Evolutionary conservation across 2,113 vertebrate species (phyloP).

Genomic region (Nothoprocta pentlandii): DNA sequence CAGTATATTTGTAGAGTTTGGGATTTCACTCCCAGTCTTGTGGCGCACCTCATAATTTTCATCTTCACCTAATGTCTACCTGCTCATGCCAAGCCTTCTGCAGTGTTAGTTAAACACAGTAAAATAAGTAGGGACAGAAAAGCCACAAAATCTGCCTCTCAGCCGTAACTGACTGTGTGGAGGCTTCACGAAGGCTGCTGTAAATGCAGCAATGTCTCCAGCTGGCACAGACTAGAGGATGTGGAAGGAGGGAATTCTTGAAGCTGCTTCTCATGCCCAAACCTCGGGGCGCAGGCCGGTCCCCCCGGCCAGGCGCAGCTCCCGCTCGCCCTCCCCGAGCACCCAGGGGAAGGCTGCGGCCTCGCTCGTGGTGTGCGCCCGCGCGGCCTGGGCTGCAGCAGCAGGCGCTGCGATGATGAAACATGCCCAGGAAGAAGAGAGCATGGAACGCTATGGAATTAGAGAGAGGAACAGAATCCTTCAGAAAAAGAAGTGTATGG

Average conservation of each 20-base stretch:
- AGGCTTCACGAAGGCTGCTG: background rate
- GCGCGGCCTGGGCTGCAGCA: too few species aligned
- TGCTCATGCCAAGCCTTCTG: background rate
- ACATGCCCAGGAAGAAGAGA: background rate
- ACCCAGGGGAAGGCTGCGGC: background rate
- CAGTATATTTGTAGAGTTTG: background rate
- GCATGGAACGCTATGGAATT: background rate
- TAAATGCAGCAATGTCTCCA: background rate
- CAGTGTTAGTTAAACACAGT: background rate
- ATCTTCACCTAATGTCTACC: background rate
- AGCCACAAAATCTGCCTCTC: background rate
- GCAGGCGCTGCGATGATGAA: background rate
- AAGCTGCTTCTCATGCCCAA: too few species aligned
- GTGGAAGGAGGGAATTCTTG: background rate
- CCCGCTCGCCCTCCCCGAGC: background rate
- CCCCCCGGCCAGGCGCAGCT: too few species aligned
- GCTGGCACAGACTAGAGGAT: background rate
- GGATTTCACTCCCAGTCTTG: background rate
- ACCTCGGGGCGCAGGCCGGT: too few species aligned
- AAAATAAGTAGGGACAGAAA: background rate
- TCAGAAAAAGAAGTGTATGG: background rate
- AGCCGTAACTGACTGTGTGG: background rate
- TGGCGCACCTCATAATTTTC: background rate
- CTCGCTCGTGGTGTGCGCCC: too few species aligned
- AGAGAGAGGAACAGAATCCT: background rate